Evolutionary conservation across 2,113 vertebrate genomes (phyloP).

Genomic region (Neodontobutis hainanensis): DNA sequence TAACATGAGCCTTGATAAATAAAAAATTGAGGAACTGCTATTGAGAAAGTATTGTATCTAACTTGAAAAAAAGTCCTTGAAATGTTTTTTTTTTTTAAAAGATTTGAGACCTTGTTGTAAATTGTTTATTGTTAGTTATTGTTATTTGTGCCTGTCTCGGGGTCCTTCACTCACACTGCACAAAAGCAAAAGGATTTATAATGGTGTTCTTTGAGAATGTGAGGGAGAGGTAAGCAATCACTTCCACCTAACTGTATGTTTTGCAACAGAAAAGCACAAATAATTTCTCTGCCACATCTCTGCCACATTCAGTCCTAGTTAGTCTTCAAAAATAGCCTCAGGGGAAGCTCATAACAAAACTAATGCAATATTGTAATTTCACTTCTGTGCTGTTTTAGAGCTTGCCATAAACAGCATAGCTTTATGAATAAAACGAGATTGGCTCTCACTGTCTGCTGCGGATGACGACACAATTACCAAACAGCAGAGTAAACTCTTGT

Average conservation of each 20-base stretch:
- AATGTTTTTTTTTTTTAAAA: too few relatives aligned
- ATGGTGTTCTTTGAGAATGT: conserved; percentile 1
- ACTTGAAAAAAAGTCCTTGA: too few relatives aligned
- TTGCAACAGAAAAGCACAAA: conserved; percentile 4
- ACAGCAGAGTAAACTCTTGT: conserved; percentile 28
- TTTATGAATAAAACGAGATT: conserved; percentile 47
- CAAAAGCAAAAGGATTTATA: neutral
- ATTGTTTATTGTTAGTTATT: too few relatives aligned
- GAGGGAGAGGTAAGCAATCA: neutral
- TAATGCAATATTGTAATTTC: conserved; percentile 50
- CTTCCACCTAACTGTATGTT: conserved; percentile 2
- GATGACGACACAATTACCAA: too few relatives aligned
- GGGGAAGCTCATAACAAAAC: conserved; percentile 42
- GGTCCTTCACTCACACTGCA: too few relatives aligned
- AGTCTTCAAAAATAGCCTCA: conserved; percentile 17
- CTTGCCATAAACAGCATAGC: conserved; percentile 30
- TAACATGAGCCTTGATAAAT: too few relatives aligned
- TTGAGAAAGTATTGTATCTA: too few relatives aligned
- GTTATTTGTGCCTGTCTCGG: too few relatives aligned
- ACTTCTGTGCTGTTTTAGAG: conserved; percentile 26
- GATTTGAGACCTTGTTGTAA: too few relatives aligned
- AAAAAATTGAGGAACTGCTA: too few relatives aligned
- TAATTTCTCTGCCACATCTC: conserved; percentile 18
- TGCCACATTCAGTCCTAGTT: conserved; percentile 15
- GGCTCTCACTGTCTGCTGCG: conserved; percentile 41